Evolutionary conservation across 2,797 vertebrate genomes (phyloP), one percentile per base, ranked within the genome.

Genomic region (Sphaeramia orbicularis): DNA sequence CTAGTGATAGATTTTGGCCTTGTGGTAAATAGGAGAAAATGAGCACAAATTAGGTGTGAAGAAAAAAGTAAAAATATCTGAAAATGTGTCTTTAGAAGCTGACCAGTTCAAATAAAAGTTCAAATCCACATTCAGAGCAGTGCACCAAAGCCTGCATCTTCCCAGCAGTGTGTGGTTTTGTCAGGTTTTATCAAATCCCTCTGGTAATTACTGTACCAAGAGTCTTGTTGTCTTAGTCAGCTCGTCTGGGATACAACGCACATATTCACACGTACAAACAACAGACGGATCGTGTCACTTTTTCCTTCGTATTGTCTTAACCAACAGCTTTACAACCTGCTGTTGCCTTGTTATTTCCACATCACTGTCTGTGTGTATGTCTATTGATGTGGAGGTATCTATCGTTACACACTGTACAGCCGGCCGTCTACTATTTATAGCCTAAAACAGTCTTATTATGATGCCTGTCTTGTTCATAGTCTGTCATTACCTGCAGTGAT

Each of bases 361-460:
- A 68, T 70, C 43, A 18, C 50, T 14, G 71, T 88, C 63, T 84
- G 62, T 78, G 71, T 83, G 73, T 74, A 52, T 11, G 13, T 53
- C 24, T 55, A n/a, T 18, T 81, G 75, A 78, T 74, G 68, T 45
- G 57, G 50, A 61, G n/a, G 75, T 81, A 71, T 53, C 81, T 74
- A 76, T 71, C 48, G 66, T 62, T 68, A 79, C 85, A 57, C 37
- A 50, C 7, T 24, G 2, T 37, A 54, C 42, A 52, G 53, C 47
- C 48, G 14, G 32, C 3, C 27, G 21, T 24, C 21, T 6, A 18
- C 59, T 76, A 78, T 68, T 66, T 62, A 49, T 57, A 77, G 54
- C 48, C 54, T 14, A 6, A 41, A 52, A 16, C 6, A 43, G 30
- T 14, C 51, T 45, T 64, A 36, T 62, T 75, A 41, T 43, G 21